A percentile compares a stretch with the other conserved stretches of the same genome.
phyloP scores from a whole-genome alignment of 2,797 vertebrate species.

The Sebastes steindachneri region DNA sequence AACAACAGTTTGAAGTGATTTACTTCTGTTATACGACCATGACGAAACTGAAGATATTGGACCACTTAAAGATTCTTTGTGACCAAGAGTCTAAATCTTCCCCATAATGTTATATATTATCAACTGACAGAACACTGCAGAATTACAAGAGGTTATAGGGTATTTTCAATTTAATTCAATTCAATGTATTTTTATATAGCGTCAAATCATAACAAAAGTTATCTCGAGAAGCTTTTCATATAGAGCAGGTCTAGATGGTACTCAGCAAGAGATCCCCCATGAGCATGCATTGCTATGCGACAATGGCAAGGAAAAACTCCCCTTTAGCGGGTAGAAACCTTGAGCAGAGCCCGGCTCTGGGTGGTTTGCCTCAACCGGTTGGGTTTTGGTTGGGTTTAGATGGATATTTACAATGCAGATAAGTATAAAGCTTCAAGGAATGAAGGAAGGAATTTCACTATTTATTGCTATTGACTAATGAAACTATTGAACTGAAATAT shows the following conservation, averaged over 20 bases:
- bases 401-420: neutral
- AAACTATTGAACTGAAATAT: slow-evolving; percentile 12
- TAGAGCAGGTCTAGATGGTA: too few species aligned
- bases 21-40: neutral
- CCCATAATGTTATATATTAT: neutral
- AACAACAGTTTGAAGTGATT: neutral
- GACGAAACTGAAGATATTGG: neutral
- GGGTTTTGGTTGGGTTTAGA: too few species aligned
- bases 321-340: too few species aligned
- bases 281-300: too few species aligned
- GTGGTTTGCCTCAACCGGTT: too few species aligned
- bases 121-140: neutral
- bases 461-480: neutral
- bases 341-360: too few species aligned
- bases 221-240: fast-evolving
- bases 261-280: too few species aligned
- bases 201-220: too few species aligned
- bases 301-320: too few species aligned
- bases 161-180: neutral
- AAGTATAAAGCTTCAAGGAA: neutral
- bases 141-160: neutral
- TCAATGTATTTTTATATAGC: too few species aligned
- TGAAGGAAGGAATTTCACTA: neutral
- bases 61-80: neutral
- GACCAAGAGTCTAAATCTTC: neutral